phyloP scores from a whole-genome alignment of 2,113 vertebrate species.

The Pelecanus crispus region DNA sequence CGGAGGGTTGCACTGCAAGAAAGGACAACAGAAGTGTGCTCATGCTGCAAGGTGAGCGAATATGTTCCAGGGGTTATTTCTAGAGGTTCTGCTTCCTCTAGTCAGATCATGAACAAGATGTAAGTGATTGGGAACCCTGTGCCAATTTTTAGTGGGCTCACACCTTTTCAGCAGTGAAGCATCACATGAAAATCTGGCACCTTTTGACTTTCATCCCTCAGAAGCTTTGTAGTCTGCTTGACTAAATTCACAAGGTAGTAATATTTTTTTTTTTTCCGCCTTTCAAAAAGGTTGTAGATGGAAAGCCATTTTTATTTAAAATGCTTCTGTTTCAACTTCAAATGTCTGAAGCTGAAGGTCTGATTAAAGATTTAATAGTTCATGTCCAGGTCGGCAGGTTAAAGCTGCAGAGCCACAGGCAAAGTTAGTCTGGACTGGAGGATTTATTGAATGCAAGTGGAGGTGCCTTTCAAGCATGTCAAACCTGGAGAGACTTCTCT shows the following conservation, averaged over 20 bases:
- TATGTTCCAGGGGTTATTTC: not conserved
- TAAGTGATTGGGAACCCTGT: not conserved
- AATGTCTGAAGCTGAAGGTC: not conserved
- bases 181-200: not conserved
- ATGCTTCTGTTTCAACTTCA: not conserved
- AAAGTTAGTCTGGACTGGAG: not conserved
- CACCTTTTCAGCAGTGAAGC: not conserved
- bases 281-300: not conserved
- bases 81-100: not conserved
- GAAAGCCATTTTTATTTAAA: not conserved
- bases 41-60: not conserved
- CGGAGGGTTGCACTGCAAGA: not conserved
- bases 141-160: not conserved
- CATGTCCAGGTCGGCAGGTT: not conserved
- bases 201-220: constrained; percentile 5
- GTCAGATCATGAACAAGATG: not conserved
- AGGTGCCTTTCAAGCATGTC: not conserved
- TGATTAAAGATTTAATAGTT: not conserved
- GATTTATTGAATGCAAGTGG: not conserved
- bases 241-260: not conserved
- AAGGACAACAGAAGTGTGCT: not conserved
- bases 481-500: not conserved
- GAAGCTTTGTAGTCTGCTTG: not conserved
- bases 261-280: not conserved
- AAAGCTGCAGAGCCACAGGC: not conserved